These are phyloP conservation scores for Drosophila nebulosa DNA, from an alignment of 1,140 invertebrate genomes.

Conservation along the genomic window DNA sequence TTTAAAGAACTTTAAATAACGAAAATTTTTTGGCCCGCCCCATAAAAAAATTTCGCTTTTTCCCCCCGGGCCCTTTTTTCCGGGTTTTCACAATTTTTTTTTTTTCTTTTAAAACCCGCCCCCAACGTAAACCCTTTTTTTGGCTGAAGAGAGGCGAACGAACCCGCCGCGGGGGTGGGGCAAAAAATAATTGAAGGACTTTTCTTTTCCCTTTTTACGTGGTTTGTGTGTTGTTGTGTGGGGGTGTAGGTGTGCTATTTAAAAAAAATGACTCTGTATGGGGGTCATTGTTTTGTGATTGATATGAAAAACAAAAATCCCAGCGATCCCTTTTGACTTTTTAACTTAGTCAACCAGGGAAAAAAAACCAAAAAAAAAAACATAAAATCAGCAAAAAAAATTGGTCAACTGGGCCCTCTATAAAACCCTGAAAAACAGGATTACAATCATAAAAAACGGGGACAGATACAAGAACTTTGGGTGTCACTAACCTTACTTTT, in stretches of 20 bases:
- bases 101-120: conserved; percentile 2
- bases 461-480: too few relatives aligned
- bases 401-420: background rate
- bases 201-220: conserved; percentile 19
- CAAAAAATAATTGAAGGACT: conserved; percentile 46
- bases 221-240: background rate
- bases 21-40: conserved; percentile 42
- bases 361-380: background rate
- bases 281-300: conserved; percentile 31
- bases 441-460: too few relatives aligned
- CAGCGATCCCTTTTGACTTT: conserved; percentile 46
- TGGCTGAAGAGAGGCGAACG: background rate
- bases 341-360: conserved; percentile 17
- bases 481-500: too few relatives aligned
- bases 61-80: conserved; percentile 11
- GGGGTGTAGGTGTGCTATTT: background rate
- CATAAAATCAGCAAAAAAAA: background rate
- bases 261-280: conserved; percentile 24
- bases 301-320: conserved; percentile 27
- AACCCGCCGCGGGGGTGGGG: background rate
- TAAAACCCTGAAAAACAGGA: background rate
- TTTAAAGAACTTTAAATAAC: conserved; percentile 72
- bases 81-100: conserved; percentile 22
- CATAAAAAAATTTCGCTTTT: conserved; percentile 39
- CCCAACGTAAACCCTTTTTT: conserved; percentile 24